phyloP scores from a whole-genome alignment of 2,113 vertebrate species.

The Nothocercus julius region DNA sequence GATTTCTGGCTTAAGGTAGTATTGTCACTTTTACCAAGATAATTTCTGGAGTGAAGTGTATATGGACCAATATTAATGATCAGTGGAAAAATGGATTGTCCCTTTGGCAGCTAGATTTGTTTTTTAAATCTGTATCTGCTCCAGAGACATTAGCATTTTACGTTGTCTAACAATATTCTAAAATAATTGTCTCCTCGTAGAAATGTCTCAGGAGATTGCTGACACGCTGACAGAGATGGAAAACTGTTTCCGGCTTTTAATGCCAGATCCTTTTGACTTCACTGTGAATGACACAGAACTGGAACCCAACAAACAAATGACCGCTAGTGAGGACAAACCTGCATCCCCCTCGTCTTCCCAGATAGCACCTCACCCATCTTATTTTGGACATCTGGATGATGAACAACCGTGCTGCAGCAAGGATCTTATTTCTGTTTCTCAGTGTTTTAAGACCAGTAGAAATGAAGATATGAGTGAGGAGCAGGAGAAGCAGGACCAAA shows the following conservation, averaged over 20 bases:
- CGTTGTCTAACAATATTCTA: not conserved
- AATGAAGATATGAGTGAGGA: not conserved
- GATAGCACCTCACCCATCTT: not conserved
- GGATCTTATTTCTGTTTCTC: conserved; percentile 55
- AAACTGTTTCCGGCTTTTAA: conserved; percentile 86
- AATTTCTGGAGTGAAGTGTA: not conserved
- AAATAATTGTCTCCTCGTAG: conserved; percentile 69
- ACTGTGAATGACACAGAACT: not conserved
- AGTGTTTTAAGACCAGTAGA: not conserved
- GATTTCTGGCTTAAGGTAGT: not conserved
- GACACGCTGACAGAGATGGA: conserved; percentile 87
- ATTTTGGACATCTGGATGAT: not conserved
- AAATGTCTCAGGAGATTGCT: conserved; percentile 81
- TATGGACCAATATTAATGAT: not conserved
- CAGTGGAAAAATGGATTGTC: not conserved
- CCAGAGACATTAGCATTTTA: not conserved
- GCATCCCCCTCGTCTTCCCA: not conserved
- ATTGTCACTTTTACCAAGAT: not conserved
- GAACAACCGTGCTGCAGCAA: conserved; percentile 91
- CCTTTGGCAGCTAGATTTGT: not conserved
- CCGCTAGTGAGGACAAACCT: not conserved
- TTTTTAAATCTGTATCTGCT: not conserved
- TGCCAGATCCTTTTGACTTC: conserved; percentile 80
- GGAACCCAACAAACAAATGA: not conserved
- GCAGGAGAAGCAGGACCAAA: not conserved